Base-by-base conservation (phyloP, 2,888 invertebrate genomes). In the Drosophila nr. medialis region DNA sequence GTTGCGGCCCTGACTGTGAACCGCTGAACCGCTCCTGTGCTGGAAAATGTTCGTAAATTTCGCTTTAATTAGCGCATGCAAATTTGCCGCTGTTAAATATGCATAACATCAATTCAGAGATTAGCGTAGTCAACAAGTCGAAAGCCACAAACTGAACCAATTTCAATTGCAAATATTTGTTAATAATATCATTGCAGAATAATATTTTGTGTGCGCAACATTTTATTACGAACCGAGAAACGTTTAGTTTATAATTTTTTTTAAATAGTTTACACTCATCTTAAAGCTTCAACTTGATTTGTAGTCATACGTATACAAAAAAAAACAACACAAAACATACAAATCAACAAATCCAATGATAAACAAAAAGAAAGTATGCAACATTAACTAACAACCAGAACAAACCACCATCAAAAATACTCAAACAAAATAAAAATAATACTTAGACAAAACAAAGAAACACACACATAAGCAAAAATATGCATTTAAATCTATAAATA, bases 331-430 rank as follows among this genome's bases (percentile, higher is more conserved):
- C 61, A 65, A 53, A 60, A 66, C 67, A 77, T 60, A 70, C 64
- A 70, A 67, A 72, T 76, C 69, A 81, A 79, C 61, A 72, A 75
- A 67, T 53, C 38, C 65, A 80, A 76, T 59, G 67, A 85, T 85
- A 85, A 85, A 87, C 71, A 11, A 89, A 87, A 84, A 89, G 85
- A 89, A 87, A 89, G 85, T 89, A 83, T 87, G 87, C 89, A 75
- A 88, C 86, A 89, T 88, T 87, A 70, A 88, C 86, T 86, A 86
- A 86, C 86, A 86, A 88, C 86, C 72, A 83, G 73, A 81, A 83
- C 81, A 77, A 75, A 75, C 86, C 86, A 82, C 86, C 81, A 81
- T 78, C 63, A 71, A 75, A 65, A 55, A 53, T 4, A 45, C 15
- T 45, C 67, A 59, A 79, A 63, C 38, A 77, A 81, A 63, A 71